Base-by-base conservation (phyloP, 2,797 vertebrate species). In the Rhabdomys pumilio region DNA sequence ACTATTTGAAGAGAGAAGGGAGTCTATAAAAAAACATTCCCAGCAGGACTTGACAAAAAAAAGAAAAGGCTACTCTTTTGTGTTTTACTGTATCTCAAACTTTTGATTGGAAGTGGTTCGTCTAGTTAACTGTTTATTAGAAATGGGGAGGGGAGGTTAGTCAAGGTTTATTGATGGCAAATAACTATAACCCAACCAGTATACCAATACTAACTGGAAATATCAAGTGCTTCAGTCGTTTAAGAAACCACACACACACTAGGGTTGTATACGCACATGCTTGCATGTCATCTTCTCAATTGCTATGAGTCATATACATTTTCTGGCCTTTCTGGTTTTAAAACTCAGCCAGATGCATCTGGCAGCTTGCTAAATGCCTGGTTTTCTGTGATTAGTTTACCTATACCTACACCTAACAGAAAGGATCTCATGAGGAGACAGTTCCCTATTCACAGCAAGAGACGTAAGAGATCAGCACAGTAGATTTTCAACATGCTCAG, bases 321-420 rank as follows among this genome's bases (percentile, higher is more conserved):
- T 90, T 93, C 80, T 96, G 79, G 83, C 57, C 80, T 96, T 81
- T 92, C 89, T 91, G 83, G 50, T 97, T 95, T 97, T 76, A 96
- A 95, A 96, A 82, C 26, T 80, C 91, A 96, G 24, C 89, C 75
- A 67, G 38, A 44, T 75, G 86, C 55, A 91, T 69, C 31, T 22
- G 90, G 55, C 79, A 81, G 38, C 92, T 91, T 91, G 93, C 55
- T 89, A 93, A 97, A 97, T 44, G 79, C 47, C 57, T 87, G 44
- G 59, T 87, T 94, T 84, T 82, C 44, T 95, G 75, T 91, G 87
- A 57, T 63, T 97, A 65, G 81, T 72, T 95, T 97, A 26, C 44
- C 73, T 47, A 29, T 14, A 26, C 24, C 41, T 95, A 90, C 92
- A 92, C 91, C 79, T 95, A 89, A 93, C 50, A 82, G 44, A 96